Conservation (phyloP, 2,797 vertebrate species). For the Chaenodraco wilsoni region DNA sequence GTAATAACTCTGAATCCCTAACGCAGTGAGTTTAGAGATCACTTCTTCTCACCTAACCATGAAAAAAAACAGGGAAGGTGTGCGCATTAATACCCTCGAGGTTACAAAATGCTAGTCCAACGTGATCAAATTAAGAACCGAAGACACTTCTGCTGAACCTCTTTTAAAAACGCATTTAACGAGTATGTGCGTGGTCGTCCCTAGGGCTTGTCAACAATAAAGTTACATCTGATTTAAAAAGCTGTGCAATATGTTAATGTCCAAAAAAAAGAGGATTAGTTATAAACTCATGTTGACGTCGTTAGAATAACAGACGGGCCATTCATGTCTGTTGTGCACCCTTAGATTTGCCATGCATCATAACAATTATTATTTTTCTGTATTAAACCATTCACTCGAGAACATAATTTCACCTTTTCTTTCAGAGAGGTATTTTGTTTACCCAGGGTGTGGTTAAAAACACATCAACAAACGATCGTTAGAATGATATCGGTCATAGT, state of each 20-base stretch:
- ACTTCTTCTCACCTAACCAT: neutral
- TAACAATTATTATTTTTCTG: no score
- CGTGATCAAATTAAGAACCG: neutral
- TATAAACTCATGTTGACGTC: neutral
- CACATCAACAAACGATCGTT: neutral
- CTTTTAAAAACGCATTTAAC: neutral
- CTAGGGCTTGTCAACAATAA: neutral
- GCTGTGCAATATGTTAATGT: neutral
- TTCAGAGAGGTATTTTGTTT: accelerated
- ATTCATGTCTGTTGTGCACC: neutral
- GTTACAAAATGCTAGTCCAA: no score
- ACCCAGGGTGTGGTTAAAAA: no score
- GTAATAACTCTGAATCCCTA: no score
- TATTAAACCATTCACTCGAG: accelerated
- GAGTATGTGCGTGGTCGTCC: neutral
- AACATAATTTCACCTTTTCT: neutral
- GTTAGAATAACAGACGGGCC: neutral
- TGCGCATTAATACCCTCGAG: no score
- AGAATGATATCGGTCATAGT: neutral
- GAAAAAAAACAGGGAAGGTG: no score
- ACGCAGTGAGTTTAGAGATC: neutral
- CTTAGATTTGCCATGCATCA: neutral
- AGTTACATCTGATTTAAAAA: neutral
- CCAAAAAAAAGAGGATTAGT: no score
- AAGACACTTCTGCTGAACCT: neutral